phyloP scores from a whole-genome alignment of 2,113 vertebrate genomes.

The Hydrolagus affinis region DNA sequence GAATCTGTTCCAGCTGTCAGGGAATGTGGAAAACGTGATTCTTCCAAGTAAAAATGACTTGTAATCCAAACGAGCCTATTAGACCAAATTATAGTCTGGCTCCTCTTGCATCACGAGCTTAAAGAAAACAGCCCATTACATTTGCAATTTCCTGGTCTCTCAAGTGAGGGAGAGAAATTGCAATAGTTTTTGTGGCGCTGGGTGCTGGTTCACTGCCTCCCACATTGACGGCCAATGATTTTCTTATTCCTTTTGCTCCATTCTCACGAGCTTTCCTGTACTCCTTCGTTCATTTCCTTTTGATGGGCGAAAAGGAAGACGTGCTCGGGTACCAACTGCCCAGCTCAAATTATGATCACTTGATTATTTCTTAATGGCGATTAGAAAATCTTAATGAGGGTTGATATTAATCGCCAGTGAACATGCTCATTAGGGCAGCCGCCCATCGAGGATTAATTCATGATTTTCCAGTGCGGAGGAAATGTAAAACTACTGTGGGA shows the following conservation, averaged over 20 bases:
- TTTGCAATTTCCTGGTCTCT: not conserved
- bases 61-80: not conserved
- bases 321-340: not conserved
- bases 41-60: not conserved
- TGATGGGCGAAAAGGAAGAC: not conserved
- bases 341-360: not conserved
- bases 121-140: not conserved
- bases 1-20: not conserved
- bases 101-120: not conserved
- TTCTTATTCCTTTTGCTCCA: not conserved
- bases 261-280: not conserved
- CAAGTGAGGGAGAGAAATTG: conserved; percentile 1
- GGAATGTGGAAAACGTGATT: not conserved
- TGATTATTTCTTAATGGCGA: not conserved
- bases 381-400: conserved; percentile 2
- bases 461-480: not conserved
- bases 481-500: not conserved
- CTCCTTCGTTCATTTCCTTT: not conserved
- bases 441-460: not conserved
- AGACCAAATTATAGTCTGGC: not conserved
- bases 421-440: not conserved
- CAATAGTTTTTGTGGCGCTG: not conserved
- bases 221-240: not conserved
- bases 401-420: not conserved
- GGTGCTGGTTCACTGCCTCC: not conserved